A percentile compares a stretch with the other conserved stretches of the same genome.
Conservation (phyloP, 2,113 vertebrate species). For the Anguilla japonica region DNA sequence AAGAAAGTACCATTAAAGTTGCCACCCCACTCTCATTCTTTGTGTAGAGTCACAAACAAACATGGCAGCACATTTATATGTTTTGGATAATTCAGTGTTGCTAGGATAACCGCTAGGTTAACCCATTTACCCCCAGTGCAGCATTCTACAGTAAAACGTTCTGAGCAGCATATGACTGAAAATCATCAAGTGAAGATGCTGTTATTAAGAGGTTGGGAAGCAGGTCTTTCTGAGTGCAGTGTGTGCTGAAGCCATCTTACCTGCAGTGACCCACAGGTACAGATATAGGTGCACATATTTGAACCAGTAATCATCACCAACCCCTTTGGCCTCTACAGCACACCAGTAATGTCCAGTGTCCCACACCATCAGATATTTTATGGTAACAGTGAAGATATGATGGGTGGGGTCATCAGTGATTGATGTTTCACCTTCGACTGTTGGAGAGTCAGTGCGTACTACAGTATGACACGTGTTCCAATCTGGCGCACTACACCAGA, state of each 20-base stretch:
- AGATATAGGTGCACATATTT: neutral
- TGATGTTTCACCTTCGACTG: neutral
- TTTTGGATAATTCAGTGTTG: no score
- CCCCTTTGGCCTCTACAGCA: neutral
- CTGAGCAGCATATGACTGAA: neutral
- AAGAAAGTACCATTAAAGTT: no score
- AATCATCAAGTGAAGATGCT: neutral
- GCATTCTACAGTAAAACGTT: neutral
- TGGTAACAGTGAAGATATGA: conserved; percentile 16
- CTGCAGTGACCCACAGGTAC: neutral
- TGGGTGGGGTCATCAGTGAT: conserved; percentile 4
- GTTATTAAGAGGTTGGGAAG: neutral
- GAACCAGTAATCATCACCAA: no score
- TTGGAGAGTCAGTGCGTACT: conserved; percentile 3
- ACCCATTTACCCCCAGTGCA: neutral
- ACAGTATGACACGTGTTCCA: neutral
- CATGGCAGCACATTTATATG: no score
- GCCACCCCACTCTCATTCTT: no score
- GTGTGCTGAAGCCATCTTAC: neutral
- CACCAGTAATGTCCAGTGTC: conserved; percentile 24
- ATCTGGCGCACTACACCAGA: neutral
- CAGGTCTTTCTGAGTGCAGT: neutral
- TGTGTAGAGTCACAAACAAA: no score
- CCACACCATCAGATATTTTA: no score
- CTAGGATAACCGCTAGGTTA: neutral